Evolutionary conservation across 1,140 invertebrate genomes (phyloP), one percentile per base, ranked within the genome.

Genomic region (Adelges cooleyi): DNA sequence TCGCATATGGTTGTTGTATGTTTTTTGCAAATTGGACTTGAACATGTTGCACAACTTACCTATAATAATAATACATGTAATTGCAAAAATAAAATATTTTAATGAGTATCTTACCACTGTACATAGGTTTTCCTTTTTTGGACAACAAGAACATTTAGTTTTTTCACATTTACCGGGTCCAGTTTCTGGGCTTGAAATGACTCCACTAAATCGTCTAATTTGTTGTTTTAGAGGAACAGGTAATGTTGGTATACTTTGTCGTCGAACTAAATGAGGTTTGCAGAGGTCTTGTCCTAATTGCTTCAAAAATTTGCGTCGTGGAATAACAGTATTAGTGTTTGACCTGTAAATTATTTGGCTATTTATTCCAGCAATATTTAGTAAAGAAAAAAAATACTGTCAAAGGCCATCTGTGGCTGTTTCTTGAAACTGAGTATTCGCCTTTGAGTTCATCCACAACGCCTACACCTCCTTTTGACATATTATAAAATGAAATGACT

Each of bases 401-500:
- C 65, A 74, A 48, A 50, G 74, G 73, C 72, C 72, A 74, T n/a
- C 72, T 54, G 5, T 65, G 50, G 10, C 65, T 72, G 15, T 65
- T 70, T 52, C 72, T 67, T 65, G 56, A 66, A n/a, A n/a, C n/a
- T n/a, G n/a, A 68, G 59, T 74, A 65, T 67, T 75, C 65, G 68
- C 75, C 74, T 18, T 72, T 67, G 9, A 53, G 68, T 67, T 76
- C 75, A 0, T 76, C 73, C 23, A 71, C 74, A 40, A 69, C 70
- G 70, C 77, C 77, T 11, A 72, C n/a, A n/a, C n/a, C n/a, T n/a
- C n/a, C n/a, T n/a, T n/a, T 74, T 25, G 13, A 13, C 65, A 77
- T 74, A n/a, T n/a, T n/a, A 51, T 77, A 76, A 67, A 68, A 71
- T 10, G 59, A 69, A 23, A 76, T 71, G 10, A 77, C 73, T 53